Percentiles rank a stretch among this genome's conserved stretches.
Conservation (phyloP, 2,113 vertebrate species). For the Corynorhinus townsendii region DNA sequence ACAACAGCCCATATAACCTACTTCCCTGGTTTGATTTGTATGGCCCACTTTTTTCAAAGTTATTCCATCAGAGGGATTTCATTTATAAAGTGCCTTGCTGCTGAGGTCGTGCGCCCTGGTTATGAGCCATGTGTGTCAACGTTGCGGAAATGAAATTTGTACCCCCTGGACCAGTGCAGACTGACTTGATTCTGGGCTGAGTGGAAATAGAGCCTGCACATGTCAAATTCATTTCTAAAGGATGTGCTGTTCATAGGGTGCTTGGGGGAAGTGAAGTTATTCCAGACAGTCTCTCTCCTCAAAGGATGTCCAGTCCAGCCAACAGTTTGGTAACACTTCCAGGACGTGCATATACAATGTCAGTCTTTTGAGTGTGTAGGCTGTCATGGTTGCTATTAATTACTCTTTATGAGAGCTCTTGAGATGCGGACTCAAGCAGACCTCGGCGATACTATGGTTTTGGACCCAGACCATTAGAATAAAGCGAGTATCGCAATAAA, state of each 20-base stretch:
- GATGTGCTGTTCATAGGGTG: not conserved
- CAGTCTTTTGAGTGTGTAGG: not conserved
- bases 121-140: not conserved
- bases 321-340: not conserved
- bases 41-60: not conserved
- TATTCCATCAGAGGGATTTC: not conserved
- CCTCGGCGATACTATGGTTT: not conserved
- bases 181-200: conserved; percentile 25
- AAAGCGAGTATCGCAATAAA: not conserved
- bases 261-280: not conserved
- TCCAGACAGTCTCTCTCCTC: not conserved
- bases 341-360: not conserved
- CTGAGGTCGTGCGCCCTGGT: not conserved
- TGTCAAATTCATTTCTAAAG: not conserved
- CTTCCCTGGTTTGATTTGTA: not conserved
- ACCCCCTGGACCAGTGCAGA: not conserved
- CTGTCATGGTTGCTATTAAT: not conserved
- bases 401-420: not conserved
- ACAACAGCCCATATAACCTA: not conserved
- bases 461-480: not conserved
- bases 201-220: not conserved
- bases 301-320: not conserved
- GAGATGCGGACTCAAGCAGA: not conserved
- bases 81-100: not conserved
- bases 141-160: conserved; percentile 21